Evolutionary conservation across 2,113 vertebrate genomes (phyloP), one percentile per base, ranked within the genome.

Genomic region (Cygnus buccinator): DNA sequence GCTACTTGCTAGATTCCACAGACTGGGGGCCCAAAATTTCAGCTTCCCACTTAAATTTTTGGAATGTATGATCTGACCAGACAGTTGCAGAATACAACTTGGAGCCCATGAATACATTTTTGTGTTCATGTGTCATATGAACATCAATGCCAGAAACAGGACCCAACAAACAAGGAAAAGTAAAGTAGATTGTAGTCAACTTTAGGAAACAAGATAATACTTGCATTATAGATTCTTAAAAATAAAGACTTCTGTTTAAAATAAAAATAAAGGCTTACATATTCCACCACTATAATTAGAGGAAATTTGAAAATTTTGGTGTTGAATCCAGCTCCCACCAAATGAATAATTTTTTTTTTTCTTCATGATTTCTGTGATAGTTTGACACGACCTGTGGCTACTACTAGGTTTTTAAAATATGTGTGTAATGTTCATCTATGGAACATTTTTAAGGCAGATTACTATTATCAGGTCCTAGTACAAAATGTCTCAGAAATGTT

Each of bases 401-500:
- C 46, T 43, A n/a, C 8, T 35, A 20, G 19, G 4, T 4, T 71
- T 85, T 93, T 82, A 3, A 37, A 90, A 77, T 70, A 66, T 8
- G 6, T 85, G 79, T 59, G 12, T 29, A 74, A 83, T 39, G 15
- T 74, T 89, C 67, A 59, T 19, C 43, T 50, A 31, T 68, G 79
- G 59, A 91, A 87, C 28, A 55, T 37, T 79, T 68, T 66, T 50
- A 85, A 91, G 37, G 31, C 25, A 62, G 74, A 87, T 39, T 10
- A 5, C 41, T 89, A 1, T 70, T 75, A 76, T 20, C 20, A 19
- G 8, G 4, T 66, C 83, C 81, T 80, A 39, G 35, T 41, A 91
- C 35, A 84, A 90, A 87, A 79, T 44, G 19, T 85, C 63, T 93
- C 63, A 77, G 66, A 95, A 90, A 70, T 61, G 4, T 89, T 93